Evolutionary conservation across 2,113 vertebrate genomes (phyloP).

Genomic region (Canis aureus): DNA sequence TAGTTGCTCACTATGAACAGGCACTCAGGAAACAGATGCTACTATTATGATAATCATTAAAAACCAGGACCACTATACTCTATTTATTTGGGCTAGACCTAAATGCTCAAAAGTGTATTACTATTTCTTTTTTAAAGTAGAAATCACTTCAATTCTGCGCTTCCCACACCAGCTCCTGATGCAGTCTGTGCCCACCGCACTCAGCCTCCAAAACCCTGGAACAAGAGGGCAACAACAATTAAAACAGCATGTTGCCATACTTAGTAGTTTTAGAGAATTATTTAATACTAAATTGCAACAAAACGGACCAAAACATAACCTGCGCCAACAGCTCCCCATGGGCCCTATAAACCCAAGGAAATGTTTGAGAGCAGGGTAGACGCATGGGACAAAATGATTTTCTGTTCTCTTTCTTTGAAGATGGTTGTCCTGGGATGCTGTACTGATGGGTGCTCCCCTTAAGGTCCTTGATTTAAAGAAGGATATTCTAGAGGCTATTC

Average conservation of each 20-base stretch:
- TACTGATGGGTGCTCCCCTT: background rate
- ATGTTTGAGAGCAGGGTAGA: background rate
- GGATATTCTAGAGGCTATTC: background rate
- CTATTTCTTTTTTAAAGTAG: background rate
- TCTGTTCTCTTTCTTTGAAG: background rate
- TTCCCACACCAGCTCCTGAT: background rate
- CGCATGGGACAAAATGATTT: background rate
- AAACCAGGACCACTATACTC: background rate
- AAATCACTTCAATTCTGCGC: background rate
- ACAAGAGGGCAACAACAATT: background rate
- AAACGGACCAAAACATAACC: slow-evolving; percentile 63
- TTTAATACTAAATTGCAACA: slow-evolving; percentile 61
- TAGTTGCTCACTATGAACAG: background rate
- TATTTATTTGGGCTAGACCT: background rate
- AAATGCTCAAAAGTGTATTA: background rate
- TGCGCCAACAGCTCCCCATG: slow-evolving; percentile 23
- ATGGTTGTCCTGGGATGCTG: background rate
- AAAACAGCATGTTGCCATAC: slow-evolving; percentile 14
- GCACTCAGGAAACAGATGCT: background rate
- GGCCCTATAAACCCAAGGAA: slow-evolving; percentile 43
- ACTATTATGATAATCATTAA: background rate
- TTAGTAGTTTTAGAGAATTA: slow-evolving; percentile 66
- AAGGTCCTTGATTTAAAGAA: background rate
- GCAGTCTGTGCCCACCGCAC: background rate
- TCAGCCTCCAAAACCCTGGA: slow-evolving; percentile 24